Evolutionary conservation across 2,888 invertebrate species (phyloP), one percentile per base, ranked within the genome.

Genomic region (Suillia variegata): DNA sequence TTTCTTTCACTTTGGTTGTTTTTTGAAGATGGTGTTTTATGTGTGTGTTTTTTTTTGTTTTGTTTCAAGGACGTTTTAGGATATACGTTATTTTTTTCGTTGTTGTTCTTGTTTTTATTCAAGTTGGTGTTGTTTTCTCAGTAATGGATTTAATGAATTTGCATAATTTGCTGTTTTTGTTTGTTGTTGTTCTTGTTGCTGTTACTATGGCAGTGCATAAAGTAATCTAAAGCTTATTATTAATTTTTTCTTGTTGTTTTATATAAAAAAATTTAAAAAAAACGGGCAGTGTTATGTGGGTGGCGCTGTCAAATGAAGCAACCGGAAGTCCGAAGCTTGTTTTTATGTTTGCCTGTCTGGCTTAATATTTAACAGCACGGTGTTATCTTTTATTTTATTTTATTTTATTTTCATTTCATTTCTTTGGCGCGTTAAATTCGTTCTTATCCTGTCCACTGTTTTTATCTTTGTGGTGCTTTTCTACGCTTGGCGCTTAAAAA

Each of bases 121-220:
- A 17, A 5, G 10, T 18, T 26, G 3, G 13, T 33, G 5, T 31
- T 33, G 13, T 15, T 5, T 51, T 26, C 24, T 31, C 13, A 10
- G 5, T 26, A 8, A 33, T 51, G 33, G 18, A 51, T 51, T 51
- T 51, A 51, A 51, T 51, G 51, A 51, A 31, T 51, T 51, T 51
- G 51, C 51, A 51, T 51, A 31, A 8, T 24, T 22, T 12, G 5
- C 18, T n/a, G n/a, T n/a, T n/a, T n/a, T n/a, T n/a, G n/a, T n/a
- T n/a, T n/a, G n/a, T n/a, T n/a, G n/a, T n/a, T n/a, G n/a, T n/a
- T n/a, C n/a, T n/a, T n/a, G n/a, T n/a, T n/a, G n/a, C n/a, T n/a
- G n/a, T n/a, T n/a, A n/a, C n/a, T n/a, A n/a, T n/a, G 18, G 49
- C 22, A 26, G 15, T 12, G 26, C 5, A 50, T 50, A 21, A 24